Percentiles rank a stretch among this genome's conserved stretches.
Evolutionary conservation across 2,888 invertebrate genomes (phyloP).

Genomic region (Tubulanus polymorphus): DNA sequence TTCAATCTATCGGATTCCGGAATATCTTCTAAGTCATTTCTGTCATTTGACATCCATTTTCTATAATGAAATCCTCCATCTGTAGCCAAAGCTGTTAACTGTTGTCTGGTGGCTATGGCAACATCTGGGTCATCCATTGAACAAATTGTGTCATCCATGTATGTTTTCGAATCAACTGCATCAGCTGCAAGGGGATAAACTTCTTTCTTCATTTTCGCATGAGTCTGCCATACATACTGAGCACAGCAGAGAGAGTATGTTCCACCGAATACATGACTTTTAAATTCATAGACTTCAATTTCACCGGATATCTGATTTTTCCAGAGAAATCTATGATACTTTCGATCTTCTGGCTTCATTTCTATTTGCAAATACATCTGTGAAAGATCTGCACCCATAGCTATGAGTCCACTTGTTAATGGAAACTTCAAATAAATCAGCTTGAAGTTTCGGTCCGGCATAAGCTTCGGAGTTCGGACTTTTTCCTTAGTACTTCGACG

Average conservation of each 20-base stretch:
- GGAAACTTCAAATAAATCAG: slow-evolving; percentile 5
- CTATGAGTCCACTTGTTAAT: slow-evolving; percentile 1
- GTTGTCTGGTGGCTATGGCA: too few relatives aligned
- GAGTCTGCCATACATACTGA: too few relatives aligned
- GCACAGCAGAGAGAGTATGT: slow-evolving; percentile 8
- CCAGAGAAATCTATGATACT: slow-evolving; percentile 13
- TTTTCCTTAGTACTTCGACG: slow-evolving; percentile 5
- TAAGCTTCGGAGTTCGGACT: slow-evolving; percentile 6
- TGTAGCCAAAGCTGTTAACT: too few relatives aligned
- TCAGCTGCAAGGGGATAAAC: too few relatives aligned
- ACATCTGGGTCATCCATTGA: too few relatives aligned
- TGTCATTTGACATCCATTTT: too few relatives aligned
- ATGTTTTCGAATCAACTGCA: too few relatives aligned
- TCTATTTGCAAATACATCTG: slow-evolving; percentile 14
- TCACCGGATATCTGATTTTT: neutral
- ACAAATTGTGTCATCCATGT: too few relatives aligned
- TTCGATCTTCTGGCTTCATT: slow-evolving; percentile 6
- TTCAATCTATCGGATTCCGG: too few relatives aligned
- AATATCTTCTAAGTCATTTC: too few relatives aligned
- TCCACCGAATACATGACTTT: slow-evolving; percentile 9
- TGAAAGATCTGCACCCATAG: slow-evolving; percentile 7
- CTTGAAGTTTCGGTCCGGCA: slow-evolving; percentile 10
- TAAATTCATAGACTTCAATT: slow-evolving; percentile 9
- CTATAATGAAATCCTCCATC: too few relatives aligned
- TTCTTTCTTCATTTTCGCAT: too few relatives aligned